Evolutionary conservation across 2,888 invertebrate genomes (phyloP).

Genomic region (Meliscaeva auricollis): DNA sequence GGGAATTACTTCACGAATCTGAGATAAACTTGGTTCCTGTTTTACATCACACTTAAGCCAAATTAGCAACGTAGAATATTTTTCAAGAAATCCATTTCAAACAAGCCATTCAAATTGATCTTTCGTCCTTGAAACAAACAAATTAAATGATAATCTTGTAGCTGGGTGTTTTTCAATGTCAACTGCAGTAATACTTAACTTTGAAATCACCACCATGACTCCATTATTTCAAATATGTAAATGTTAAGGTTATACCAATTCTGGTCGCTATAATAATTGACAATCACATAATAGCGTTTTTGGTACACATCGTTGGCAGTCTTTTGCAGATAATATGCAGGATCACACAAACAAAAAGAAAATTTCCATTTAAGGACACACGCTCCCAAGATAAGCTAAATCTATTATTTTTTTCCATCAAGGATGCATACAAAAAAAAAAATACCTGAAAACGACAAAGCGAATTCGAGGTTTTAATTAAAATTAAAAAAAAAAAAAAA

Average conservation of each 20-base stretch:
- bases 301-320: slow-evolving; percentile 21
- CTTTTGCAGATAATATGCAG: slow-evolving; percentile 45
- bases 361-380: slow-evolving; percentile 32
- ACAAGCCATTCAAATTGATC: too few relatives aligned
- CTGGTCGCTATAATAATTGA: slow-evolving; percentile 44
- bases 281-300: slow-evolving; percentile 30
- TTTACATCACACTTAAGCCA: too few relatives aligned
- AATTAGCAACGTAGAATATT: too few relatives aligned
- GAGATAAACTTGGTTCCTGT: too few relatives aligned
- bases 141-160: too few relatives aligned
- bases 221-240: too few relatives aligned
- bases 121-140: too few relatives aligned
- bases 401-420: slow-evolving; percentile 40
- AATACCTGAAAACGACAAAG: slow-evolving; percentile 47
- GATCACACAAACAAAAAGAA: neutral
- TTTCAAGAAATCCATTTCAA: too few relatives aligned
- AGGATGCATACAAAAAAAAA: slow-evolving; percentile 19
- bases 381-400: slow-evolving; percentile 49
- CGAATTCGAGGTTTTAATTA: slow-evolving; percentile 69
- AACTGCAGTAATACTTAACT: too few relatives aligned
- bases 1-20: too few relatives aligned
- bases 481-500: slow-evolving; percentile 55
- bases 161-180: too few relatives aligned
- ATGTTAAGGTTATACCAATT: neutral
- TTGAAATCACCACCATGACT: too few relatives aligned